Percentiles rank a stretch among this genome's conserved stretches.
Evolutionary conservation across 1,140 invertebrate genomes (phyloP).

Genomic region (Diachasmimorpha longicaudata): DNA sequence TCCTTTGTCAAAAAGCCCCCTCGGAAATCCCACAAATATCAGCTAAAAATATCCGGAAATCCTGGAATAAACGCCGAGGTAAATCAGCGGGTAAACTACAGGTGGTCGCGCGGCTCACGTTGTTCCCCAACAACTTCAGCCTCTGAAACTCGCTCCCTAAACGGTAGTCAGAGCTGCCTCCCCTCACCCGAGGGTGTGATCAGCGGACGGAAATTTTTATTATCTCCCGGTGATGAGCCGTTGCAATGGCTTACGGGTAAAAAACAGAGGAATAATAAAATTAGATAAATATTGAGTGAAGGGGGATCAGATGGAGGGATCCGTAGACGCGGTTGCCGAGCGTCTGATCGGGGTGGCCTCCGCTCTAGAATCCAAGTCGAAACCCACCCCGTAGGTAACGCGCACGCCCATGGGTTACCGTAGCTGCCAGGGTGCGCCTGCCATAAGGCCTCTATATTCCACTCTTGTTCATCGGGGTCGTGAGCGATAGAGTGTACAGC

Average conservation of each 20-base stretch:
- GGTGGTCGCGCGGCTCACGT: slow-evolving; percentile 48
- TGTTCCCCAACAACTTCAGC: slow-evolving; percentile 33
- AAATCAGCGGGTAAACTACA: slow-evolving; percentile 46
- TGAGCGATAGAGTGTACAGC: slow-evolving; percentile 3
- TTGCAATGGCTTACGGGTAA: not conserved
- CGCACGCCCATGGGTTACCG: slow-evolving; percentile 3
- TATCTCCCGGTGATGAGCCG: not conserved
- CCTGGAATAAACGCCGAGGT: not conserved
- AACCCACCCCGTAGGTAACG: not conserved
- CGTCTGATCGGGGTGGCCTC: slow-evolving; percentile 36
- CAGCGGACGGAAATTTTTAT: not conserved
- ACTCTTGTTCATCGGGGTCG: not conserved
- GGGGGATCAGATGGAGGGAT: slow-evolving; percentile 17
- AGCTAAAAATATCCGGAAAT: not conserved
- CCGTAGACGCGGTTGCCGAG: slow-evolving; percentile 45
- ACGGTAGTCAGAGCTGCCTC: not conserved
- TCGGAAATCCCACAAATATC: not conserved
- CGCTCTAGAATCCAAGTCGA: not conserved
- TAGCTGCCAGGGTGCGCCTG: not conserved
- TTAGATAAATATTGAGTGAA: not conserved
- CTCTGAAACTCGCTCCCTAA: not conserved
- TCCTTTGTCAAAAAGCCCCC: not conserved
- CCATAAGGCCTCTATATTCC: not conserved
- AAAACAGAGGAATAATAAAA: not conserved
- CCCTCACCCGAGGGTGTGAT: not conserved